Base-by-base conservation (phyloP, 2,888 invertebrate species). In the Campoplex capitator region DNA sequence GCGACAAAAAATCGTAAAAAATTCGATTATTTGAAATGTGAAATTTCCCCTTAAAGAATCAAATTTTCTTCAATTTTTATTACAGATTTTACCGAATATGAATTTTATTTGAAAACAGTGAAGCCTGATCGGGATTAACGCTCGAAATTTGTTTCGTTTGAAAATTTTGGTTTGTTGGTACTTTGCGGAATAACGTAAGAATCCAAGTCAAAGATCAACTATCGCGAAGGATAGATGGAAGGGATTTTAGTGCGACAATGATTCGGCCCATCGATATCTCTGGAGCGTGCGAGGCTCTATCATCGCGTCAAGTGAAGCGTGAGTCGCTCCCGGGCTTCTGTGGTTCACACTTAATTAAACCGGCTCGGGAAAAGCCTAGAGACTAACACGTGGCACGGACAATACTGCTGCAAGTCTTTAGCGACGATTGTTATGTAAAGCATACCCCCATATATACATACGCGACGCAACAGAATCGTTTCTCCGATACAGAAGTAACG, bases 301-400 rank as follows among this genome's bases (percentile, higher is more conserved):
- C 94, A 94, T 94, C 93, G 92, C 91, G 91, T 92, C 92, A 94
- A 94, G 93, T 93, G 94, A 94, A 91, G 93, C 94, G 92, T 94
- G 90, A 87, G 84, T 82, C 81, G 80, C 91, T 91, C 78, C 88
- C 89, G 92, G 92, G 93, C 93, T 94, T 92, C 94, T 94, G 94
- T 91, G 94, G 94, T 94, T 94, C 94, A 94, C 94, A 94, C 94
- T 93, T 94, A 94, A 94, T 94, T 94, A 94, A 94, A 94, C 93
- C 91, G 90, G 84, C 91, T 93, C 92, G 92, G 93, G 92, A 81
- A 93, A 92, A 92, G 91, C 92, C 90, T 91, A 89, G 87, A 89
- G 89, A 86, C 91, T 91, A 92, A 93, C 94, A 94, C 94, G 94
- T 94, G 94, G 91, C 93, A 68, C 74, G 92, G 88, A 94, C 94